These are phyloP conservation scores for Sebastes diploproa DNA, from an alignment of 2,797 vertebrate species.

Conservation along the genomic window DNA sequence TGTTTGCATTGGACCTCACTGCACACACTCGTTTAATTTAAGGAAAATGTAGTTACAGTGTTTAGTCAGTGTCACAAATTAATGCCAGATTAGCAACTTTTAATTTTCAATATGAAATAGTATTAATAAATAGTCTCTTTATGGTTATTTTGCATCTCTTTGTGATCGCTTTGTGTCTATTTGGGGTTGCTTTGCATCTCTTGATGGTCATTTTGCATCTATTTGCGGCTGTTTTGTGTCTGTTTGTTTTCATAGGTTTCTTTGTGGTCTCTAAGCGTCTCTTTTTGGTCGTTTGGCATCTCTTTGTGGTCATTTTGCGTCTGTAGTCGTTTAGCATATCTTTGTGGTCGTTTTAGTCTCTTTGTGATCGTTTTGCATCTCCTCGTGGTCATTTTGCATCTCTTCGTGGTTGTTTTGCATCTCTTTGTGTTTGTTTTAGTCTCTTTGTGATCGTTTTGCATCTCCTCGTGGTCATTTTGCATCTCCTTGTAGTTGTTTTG, in stretches of 20 bases:
- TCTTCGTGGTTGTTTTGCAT: neutral
- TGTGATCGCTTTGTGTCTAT: no score
- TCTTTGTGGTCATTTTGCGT: no score
- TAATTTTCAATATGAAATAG: no score
- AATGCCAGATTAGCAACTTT: neutral
- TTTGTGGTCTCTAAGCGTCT: no score
- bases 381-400: neutral
- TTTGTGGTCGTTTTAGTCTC: no score
- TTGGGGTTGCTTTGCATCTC: neutral
- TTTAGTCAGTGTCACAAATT: neutral
- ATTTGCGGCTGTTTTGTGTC: neutral
- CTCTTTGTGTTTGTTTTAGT: neutral
- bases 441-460: neutral
- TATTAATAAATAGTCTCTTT: neutral
- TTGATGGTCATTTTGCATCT: neutral
- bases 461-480: no score
- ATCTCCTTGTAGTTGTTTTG: neutral
- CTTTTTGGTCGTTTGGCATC: no score
- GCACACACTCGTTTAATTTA: neutral
- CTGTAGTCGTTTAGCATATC: no score
- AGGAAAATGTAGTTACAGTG: neutral
- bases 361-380: neutral
- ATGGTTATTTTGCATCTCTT: neutral
- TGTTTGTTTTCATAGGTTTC: neutral
- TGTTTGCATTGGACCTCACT: no score